phyloP scores from a whole-genome alignment of 2,797 vertebrate species.

The Rhinoraja longicauda region DNA sequence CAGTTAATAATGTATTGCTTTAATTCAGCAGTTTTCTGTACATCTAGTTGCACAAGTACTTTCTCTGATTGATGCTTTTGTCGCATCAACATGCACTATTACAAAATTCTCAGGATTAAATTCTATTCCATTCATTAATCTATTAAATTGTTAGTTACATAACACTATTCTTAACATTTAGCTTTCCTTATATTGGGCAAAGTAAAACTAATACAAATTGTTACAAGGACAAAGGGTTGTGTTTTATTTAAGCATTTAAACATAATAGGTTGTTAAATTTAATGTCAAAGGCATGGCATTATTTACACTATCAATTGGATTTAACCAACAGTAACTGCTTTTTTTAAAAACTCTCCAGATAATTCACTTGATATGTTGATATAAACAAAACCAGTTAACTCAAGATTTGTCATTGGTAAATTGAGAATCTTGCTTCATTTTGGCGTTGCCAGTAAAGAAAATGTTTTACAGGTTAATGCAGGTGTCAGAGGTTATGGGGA shows the following conservation, averaged over 20 bases:
- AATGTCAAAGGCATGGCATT: neutral
- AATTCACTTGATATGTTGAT: neutral
- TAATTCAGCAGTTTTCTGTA: neutral
- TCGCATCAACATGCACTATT: neutral
- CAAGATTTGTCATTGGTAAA: neutral
- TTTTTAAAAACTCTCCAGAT: neutral
- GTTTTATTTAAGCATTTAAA: neutral
- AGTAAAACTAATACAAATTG: neutral
- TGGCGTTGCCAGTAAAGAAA: neutral
- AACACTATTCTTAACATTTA: neutral
- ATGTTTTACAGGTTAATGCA: neutral
- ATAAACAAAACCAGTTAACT: neutral
- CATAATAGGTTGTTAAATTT: neutral
- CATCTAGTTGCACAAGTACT: neutral
- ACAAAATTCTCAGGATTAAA: neutral
- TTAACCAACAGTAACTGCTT: neutral
- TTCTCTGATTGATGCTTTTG: neutral
- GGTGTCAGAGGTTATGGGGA: too few species aligned
- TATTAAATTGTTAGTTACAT: neutral
- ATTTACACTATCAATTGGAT: neutral
- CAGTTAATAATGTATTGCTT: neutral
- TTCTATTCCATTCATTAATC: neutral
- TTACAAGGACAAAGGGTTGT: neutral
- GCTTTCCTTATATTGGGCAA: neutral
- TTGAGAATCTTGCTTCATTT: neutral